phyloP scores from a whole-genome alignment of 2,113 vertebrate species.

The Oreotragus oreotragus region DNA sequence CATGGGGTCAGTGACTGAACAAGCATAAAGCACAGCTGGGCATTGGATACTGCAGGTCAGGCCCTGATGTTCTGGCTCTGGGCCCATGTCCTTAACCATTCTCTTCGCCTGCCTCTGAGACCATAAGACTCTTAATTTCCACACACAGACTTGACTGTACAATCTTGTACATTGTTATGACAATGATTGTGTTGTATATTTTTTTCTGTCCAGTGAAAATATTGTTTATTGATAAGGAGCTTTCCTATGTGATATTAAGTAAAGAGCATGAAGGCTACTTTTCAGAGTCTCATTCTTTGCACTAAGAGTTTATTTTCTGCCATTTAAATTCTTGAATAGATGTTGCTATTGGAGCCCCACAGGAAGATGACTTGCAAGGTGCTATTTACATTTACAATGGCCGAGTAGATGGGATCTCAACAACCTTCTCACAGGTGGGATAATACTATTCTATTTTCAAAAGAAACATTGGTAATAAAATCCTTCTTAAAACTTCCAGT shows the following conservation, averaged over 20 bases:
- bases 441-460: background rate
- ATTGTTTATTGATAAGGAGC: background rate
- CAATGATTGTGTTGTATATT: background rate
- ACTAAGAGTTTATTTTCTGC: background rate
- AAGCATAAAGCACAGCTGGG: rapidly evolving
- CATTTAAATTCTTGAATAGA: constrained; percentile 74
- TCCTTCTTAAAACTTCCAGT: background rate
- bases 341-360: constrained; percentile 89
- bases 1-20: background rate
- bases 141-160: too few relatives aligned
- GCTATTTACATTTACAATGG: constrained; percentile 93
- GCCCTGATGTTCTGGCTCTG: rapidly evolving
- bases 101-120: background rate
- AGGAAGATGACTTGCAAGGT: constrained; percentile 85
- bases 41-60: background rate
- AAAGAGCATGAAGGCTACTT: background rate
- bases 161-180: background rate
- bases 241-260: background rate
- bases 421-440: constrained; percentile 85
- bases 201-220: background rate
- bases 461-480: background rate
- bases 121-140: background rate
- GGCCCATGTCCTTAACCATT: rapidly evolving
- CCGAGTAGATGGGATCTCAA: constrained; percentile 82
- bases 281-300: background rate